Evolutionary conservation across 2,797 vertebrate genomes (phyloP), one percentile per base, ranked within the genome.

Genomic region (Dipus sagitta): DNA sequence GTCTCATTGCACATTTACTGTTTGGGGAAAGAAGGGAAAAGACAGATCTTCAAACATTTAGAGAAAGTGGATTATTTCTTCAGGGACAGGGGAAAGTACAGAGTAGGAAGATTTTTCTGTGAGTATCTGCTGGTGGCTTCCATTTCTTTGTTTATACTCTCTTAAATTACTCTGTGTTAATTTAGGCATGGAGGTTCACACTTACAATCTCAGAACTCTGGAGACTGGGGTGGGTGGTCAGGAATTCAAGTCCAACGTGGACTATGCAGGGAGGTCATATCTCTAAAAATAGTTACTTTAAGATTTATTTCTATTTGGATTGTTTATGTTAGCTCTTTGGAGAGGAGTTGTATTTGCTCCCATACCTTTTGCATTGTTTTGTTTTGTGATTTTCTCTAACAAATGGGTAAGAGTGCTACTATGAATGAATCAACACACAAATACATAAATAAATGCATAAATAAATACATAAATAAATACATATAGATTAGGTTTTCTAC

Each of bases 1-100:
- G n/a, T 34, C 79, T 93, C 54, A 80, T 65, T 96, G 42, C 15
- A 54, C n/a, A 88, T 88, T 94, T 93, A 52, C 14, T 86, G 21
- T 23, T 95, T 71, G 74, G 82, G 62, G 28, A 92, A 86, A 71
- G 14, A 24, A 13, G 26, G 18, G 26, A 18, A 32, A n/a, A 47
- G 75, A 38, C 34, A 83, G 30, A 23, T 10, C 71, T n/a, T 30
- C 18, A 47, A 83, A 65, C 4, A 84, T 92, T 86, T 26, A 5
- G 93, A 91, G 18, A 2, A 54, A 86, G 52, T 64, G 7, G 8
- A 77, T 32, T 80, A 87, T 42, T 77, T 94, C 54, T 93, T 72
- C 10, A 92, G 47, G 32, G 47, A 77, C 42, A 78, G 47, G 1
- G 26, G 6, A 64, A 84, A 18, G 8, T 70, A 60, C 2, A 78